Conservation (phyloP, 1,140 invertebrate genomes). For the Anadara kagoshimensis region DNA sequence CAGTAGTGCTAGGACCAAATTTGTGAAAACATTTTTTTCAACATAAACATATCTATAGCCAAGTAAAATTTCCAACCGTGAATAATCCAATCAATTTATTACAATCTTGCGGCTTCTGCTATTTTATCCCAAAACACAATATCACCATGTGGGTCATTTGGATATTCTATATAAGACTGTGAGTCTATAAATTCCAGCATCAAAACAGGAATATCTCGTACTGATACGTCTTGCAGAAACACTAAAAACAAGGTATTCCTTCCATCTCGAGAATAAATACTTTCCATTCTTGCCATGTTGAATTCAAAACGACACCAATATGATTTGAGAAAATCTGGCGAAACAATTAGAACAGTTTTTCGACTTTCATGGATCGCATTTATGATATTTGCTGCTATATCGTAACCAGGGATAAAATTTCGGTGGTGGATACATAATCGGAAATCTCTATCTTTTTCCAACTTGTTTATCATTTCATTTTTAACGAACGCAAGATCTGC, state of each 20-base stretch:
- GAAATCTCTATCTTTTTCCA: slow-evolving; percentile 34
- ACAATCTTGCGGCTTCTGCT: too few species aligned
- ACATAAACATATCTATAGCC: too few species aligned
- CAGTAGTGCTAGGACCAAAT: too few species aligned
- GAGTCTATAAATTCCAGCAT: slow-evolving; percentile 45
- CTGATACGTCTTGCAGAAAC: slow-evolving; percentile 41
- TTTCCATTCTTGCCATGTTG: slow-evolving; percentile 69
- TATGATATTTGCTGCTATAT: slow-evolving; percentile 79
- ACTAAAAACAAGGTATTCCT: slow-evolving; percentile 46
- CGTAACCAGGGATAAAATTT: slow-evolving; percentile 54
- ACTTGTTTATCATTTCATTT: slow-evolving; percentile 14
- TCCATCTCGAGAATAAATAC: slow-evolving; percentile 44
- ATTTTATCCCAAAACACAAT: slow-evolving; percentile 44
- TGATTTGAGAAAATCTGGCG: slow-evolving; percentile 79
- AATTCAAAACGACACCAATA: slow-evolving; percentile 82
- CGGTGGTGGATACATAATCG: slow-evolving; percentile 50
- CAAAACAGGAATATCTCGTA: slow-evolving; percentile 31
- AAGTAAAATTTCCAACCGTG: too few species aligned
- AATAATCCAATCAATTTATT: too few species aligned
- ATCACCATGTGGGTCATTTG: slow-evolving; percentile 28
- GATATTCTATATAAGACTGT: slow-evolving; percentile 47
- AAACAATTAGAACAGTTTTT: slow-evolving; percentile 79
- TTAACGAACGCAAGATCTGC: slow-evolving; percentile 44
- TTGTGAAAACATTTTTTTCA: too few species aligned
- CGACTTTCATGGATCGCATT: slow-evolving; percentile 78